A percentile compares a stretch with the other conserved stretches of the same genome.
Conservation (phyloP, 2,113 vertebrate species). For the Hucho hucho region DNA sequence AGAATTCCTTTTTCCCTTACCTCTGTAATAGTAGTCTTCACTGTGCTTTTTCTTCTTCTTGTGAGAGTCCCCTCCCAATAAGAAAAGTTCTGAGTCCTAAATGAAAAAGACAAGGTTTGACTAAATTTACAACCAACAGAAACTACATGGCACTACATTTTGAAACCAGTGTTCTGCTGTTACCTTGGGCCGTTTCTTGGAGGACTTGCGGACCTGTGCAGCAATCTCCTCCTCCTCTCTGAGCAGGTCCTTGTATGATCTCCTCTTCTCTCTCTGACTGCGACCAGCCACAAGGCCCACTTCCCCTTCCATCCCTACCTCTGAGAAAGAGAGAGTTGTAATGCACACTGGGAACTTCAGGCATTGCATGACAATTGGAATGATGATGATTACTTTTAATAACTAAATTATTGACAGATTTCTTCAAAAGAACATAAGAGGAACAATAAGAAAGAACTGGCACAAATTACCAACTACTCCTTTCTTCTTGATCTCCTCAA, state of each 20-base stretch:
- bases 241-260: slow-evolving; percentile 90
- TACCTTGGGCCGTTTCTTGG: slow-evolving; percentile 82
- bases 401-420: background rate
- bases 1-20: slow-evolving; percentile 63
- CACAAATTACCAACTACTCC: slow-evolving; percentile 57
- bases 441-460: background rate
- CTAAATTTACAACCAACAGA: background rate
- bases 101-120: slow-evolving; percentile 18
- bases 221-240: slow-evolving; percentile 90
- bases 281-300: slow-evolving; percentile 84
- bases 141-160: background rate
- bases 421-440: no score
- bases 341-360: background rate
- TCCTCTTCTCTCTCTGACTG: slow-evolving; percentile 91
- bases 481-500: slow-evolving; percentile 76
- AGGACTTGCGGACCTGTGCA: slow-evolving; percentile 87
- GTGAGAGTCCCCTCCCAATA: slow-evolving; percentile 82
- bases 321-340: slow-evolving; percentile 53
- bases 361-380: background rate
- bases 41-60: slow-evolving; percentile 95
- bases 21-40: slow-evolving; percentile 85
- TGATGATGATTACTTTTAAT: background rate
- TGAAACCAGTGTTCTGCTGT: slow-evolving; percentile 12
- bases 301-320: slow-evolving; percentile 82
- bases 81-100: slow-evolving; percentile 84